These are phyloP conservation scores for Zaprionus ghesquierei DNA, from an alignment of 1,140 invertebrate genomes.

Conservation along the genomic window DNA sequence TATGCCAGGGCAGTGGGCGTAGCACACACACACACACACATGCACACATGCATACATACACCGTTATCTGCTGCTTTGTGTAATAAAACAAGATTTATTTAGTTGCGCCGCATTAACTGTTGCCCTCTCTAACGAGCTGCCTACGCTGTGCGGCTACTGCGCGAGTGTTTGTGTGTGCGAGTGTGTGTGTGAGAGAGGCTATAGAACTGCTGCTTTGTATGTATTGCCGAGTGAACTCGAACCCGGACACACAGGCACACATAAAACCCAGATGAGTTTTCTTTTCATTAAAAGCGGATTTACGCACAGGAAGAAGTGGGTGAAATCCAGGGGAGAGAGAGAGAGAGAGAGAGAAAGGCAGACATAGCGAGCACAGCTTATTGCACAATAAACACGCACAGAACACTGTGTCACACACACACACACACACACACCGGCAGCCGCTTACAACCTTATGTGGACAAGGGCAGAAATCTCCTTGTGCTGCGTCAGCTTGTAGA, in stretches of 20 bases:
- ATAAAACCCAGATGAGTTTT: conserved; percentile 71
- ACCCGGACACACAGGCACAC: conserved; percentile 29
- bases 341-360: background rate
- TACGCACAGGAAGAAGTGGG: conserved; percentile 52
- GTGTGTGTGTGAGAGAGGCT: background rate
- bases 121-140: conserved; percentile 64
- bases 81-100: conserved; percentile 80
- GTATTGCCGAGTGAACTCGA: background rate
- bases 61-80: conserved; percentile 30
- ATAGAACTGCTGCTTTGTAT: background rate
- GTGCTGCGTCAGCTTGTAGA: conserved; percentile 55
- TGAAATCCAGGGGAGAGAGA: background rate
- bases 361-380: conserved; percentile 53
- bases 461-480: conserved; percentile 30
- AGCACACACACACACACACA: background rate
- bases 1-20: background rate
- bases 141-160: conserved; percentile 3
- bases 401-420: conserved; percentile 24
- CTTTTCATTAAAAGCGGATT: conserved; percentile 81
- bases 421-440: conserved; percentile 12
- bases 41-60: too few species aligned
- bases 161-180: background rate
- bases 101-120: conserved; percentile 77
- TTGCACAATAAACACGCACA: conserved; percentile 75
- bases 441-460: conserved; percentile 38